Percentiles rank a stretch among this genome's conserved stretches.
Evolutionary conservation across 1,140 invertebrate species (phyloP).

Genomic region (Hylaeus anthracinus): DNA sequence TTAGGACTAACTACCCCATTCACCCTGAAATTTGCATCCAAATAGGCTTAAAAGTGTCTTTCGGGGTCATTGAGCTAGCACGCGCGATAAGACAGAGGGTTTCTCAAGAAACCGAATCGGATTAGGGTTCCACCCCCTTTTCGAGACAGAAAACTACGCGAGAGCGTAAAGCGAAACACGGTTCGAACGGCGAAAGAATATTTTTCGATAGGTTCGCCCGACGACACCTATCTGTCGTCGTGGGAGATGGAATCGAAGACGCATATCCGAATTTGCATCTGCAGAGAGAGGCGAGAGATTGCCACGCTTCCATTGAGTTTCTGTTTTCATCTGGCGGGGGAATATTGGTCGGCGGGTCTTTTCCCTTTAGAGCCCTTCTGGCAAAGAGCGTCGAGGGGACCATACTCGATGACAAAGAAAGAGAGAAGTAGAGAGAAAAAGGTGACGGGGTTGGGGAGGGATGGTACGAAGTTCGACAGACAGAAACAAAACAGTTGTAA

Average conservation of each 20-base stretch:
- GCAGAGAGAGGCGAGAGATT: constrained; percentile 26
- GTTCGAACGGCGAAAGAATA: constrained; percentile 26
- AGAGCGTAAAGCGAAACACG: neutral
- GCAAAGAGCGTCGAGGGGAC: constrained; percentile 54
- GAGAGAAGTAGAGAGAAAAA: neutral
- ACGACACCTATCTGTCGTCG: constrained; percentile 27
- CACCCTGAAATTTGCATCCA: neutral
- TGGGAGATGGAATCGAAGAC: constrained; percentile 26
- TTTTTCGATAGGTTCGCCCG: constrained; percentile 27
- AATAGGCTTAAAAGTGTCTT: neutral
- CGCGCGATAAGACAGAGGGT: neutral
- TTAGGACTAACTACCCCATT: neutral
- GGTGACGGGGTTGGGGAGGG: neutral
- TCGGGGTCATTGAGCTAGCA: neutral
- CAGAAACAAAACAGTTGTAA: constrained; percentile 58
- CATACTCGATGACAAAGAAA: constrained; percentile 40
- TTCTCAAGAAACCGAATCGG: neutral
- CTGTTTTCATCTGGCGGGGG: constrained; percentile 54
- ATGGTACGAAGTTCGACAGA: constrained; percentile 56
- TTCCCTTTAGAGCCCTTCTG: constrained; percentile 43
- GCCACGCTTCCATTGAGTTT: constrained; percentile 50
- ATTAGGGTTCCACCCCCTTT: neutral
- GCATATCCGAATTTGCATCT: constrained; percentile 56
- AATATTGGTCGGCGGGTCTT: constrained; percentile 51
- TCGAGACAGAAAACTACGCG: neutral